Base-by-base conservation (phyloP, 2,888 invertebrate species). In the Philaethria dido region DNA sequence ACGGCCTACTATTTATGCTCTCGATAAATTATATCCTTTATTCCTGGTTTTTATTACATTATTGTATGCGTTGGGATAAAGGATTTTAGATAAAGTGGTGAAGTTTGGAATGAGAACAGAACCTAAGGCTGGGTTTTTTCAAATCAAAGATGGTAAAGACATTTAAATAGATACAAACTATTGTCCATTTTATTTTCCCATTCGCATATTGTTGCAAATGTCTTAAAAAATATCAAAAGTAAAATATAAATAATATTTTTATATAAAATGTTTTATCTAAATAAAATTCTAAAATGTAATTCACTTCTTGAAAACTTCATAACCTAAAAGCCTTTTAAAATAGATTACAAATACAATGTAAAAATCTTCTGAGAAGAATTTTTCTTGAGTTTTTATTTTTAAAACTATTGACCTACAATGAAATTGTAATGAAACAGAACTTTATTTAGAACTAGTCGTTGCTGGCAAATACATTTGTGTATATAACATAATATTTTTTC, bases 1-100 rank as follows among this genome's bases (percentile, higher is more conserved):
- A 87, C 82, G 84, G 78, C 77, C 74, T 81, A 77, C 81, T 86
- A 82, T 87, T 85, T 87, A 86, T 79, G 79, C 76, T 75, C 73
- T 69, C 79, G 73, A 85, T 85, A 83, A 83, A 84, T 85, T 84
- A 83, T 80, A 76, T 77, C 78, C 76, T 78, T 82, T 82, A 68
- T 70, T 65, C 47, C 36, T 48, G 47, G 45, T 82, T 80, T 81
- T 76, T 66, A 70, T 66, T 59, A 52, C n/a, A 64, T 64, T 47
- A 29, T 1, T n/a, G 25, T 39, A 22, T 55, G 36, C 14, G 29
- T 6, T 16, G 8, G 25, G 42, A 5, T 25, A 25, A 59, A 59
- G 22, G 42, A 45, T 29, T 33, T 45, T 9, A 1, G 2, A 39
- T 22, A 57, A 9, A n/a, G 29, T 29, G 25, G 29, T 3, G 0